A percentile compares a stretch with the other conserved stretches of the same genome.
Conservation (phyloP, 1,140 invertebrate species). For the Mya arenaria region DNA sequence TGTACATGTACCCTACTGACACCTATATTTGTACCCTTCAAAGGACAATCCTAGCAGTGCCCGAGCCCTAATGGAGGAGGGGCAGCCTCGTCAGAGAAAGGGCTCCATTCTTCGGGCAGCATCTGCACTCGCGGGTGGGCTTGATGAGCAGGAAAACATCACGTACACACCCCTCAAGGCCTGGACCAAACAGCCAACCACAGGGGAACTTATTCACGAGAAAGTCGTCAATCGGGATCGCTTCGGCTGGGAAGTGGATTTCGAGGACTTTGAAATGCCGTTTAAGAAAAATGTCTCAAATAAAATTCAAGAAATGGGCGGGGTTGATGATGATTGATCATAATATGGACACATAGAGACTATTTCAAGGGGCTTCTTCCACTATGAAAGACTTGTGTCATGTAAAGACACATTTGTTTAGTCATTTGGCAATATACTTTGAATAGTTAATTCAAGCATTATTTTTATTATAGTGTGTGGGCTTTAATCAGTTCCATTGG, state of each 20-base stretch:
- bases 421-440: too few relatives aligned
- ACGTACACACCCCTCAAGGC: constrained; percentile 76
- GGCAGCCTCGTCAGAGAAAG: constrained; percentile 66
- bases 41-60: constrained; percentile 17
- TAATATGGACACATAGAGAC: too few relatives aligned
- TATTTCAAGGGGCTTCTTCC: too few relatives aligned
- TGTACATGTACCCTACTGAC: too few relatives aligned
- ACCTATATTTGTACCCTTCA: too few relatives aligned
- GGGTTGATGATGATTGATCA: constrained; percentile 67
- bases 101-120: constrained; percentile 78
- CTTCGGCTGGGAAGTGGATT: constrained; percentile 81
- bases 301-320: constrained; percentile 64
- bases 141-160: constrained; percentile 78
- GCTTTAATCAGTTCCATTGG: too few relatives aligned
- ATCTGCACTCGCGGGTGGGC: constrained; percentile 76
- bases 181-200: constrained; percentile 79
- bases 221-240: constrained; percentile 71
- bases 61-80: constrained; percentile 18
- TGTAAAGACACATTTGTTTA: too few relatives aligned
- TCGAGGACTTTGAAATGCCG: constrained; percentile 81
- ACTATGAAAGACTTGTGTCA: too few relatives aligned
- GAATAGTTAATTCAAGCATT: too few relatives aligned
- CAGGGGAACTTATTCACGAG: constrained; percentile 73
- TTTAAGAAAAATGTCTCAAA: constrained; percentile 79
- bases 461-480: too few relatives aligned